Evolutionary conservation across 2,113 vertebrate species (phyloP).

Genomic region (Festucalex cinctus): DNA sequence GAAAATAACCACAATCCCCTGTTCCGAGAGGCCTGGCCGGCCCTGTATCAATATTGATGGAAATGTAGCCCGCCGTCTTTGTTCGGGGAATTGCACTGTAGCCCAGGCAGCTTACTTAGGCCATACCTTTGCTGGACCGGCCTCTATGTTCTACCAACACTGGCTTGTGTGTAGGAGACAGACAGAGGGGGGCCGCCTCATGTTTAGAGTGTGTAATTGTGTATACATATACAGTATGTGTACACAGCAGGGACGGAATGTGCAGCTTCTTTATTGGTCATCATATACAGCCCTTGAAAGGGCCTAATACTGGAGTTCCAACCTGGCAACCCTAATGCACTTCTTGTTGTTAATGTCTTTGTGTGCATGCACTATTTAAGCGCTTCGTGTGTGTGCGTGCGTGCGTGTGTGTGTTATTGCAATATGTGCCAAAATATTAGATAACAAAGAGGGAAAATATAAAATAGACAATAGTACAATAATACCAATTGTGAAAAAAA

Average conservation of each 20-base stretch:
- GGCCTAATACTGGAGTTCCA: background rate
- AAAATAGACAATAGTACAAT: too few species aligned
- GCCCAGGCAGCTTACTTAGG: slow-evolving; percentile 65
- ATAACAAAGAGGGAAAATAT: too few species aligned
- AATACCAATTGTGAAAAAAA: too few species aligned
- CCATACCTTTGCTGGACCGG: slow-evolving; percentile 62
- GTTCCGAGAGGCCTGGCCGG: slow-evolving; percentile 51
- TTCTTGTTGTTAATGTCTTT: slow-evolving; percentile 17
- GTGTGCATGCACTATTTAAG: slow-evolving; percentile 50
- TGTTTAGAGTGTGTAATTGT: slow-evolving; percentile 40
- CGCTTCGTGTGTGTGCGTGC: slow-evolving; percentile 59
- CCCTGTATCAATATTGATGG: slow-evolving; percentile 67
- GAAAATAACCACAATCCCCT: slow-evolving; percentile 62
- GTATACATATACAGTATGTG: slow-evolving; percentile 10
- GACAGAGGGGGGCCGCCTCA: slow-evolving; percentile 30
- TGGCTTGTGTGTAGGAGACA: slow-evolving; percentile 44
- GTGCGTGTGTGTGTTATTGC: slow-evolving; percentile 49
- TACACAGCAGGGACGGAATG: background rate
- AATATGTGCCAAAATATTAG: background rate
- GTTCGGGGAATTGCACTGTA: slow-evolving; percentile 64
- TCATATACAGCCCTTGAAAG: background rate
- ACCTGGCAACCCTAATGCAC: background rate
- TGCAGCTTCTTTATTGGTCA: slow-evolving; percentile 18
- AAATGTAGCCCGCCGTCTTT: slow-evolving; percentile 64
- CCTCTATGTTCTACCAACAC: slow-evolving; percentile 55